Evolutionary conservation across 1,140 invertebrate species (phyloP).

Genomic region (Musca vetustissima): DNA sequence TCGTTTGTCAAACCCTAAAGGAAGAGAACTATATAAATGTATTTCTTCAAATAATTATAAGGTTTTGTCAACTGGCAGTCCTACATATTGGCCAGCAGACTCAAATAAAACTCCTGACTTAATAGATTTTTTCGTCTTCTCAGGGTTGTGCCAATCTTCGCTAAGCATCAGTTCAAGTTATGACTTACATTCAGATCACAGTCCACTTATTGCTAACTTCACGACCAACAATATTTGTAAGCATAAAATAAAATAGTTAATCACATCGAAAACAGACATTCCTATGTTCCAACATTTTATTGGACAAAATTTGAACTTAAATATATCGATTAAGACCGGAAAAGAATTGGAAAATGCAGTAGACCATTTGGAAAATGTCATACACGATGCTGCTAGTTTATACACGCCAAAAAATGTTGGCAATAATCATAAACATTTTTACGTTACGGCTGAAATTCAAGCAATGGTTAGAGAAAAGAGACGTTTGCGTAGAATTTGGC

Average conservation of each 20-base stretch:
- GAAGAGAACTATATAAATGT: constrained; percentile 6
- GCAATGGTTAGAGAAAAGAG: background rate
- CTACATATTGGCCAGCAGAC: constrained; percentile 10
- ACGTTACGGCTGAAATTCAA: background rate
- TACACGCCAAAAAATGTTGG: background rate
- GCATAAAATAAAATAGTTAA: background rate
- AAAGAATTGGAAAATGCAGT: background rate
- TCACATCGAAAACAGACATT: background rate
- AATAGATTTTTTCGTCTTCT: background rate
- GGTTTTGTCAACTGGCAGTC: background rate
- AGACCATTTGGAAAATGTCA: background rate
- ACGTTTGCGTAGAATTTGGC: background rate
- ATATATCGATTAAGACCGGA: background rate
- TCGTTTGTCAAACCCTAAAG: too few species aligned
- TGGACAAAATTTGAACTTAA: background rate
- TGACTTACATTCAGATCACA: constrained; percentile 6
- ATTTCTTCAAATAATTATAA: background rate
- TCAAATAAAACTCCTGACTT: background rate
- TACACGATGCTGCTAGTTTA: background rate
- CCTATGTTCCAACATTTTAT: background rate
- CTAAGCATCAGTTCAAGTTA: background rate
- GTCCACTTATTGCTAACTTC: background rate
- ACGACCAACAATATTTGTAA: background rate
- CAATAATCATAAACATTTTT: background rate
- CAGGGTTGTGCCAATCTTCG: too few species aligned